phyloP scores from a whole-genome alignment of 2,797 vertebrate genomes.

The Borostomias antarcticus region DNA sequence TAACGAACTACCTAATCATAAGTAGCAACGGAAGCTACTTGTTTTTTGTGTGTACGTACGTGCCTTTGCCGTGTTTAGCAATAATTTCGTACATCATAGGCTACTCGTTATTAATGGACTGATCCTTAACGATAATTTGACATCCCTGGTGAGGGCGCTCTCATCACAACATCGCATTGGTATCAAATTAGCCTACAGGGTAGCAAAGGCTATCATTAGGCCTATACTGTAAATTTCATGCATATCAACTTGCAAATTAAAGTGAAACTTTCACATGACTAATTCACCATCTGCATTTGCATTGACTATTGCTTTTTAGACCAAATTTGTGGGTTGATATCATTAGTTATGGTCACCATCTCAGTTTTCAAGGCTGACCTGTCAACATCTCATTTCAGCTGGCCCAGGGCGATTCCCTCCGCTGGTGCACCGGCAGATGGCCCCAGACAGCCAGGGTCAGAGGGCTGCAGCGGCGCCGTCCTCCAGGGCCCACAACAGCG shows the following conservation, averaged over 20 bases:
- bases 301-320: too few relatives aligned
- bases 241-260: not conserved
- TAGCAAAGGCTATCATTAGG: not conserved
- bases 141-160: slow-evolving; percentile 56
- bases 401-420: slow-evolving; percentile 80
- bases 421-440: slow-evolving; percentile 74
- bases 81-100: not conserved
- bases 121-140: slow-evolving; percentile 28
- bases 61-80: not conserved
- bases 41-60: not conserved
- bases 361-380: slow-evolving; percentile 11
- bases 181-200: slow-evolving; percentile 4
- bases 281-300: too few relatives aligned
- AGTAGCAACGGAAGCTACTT: not conserved
- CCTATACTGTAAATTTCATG: not conserved
- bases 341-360: not conserved
- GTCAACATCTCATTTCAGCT: slow-evolving; percentile 61
- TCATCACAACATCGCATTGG: not conserved
- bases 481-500: slow-evolving; percentile 84
- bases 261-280: too few relatives aligned
- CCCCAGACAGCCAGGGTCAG: slow-evolving; percentile 61
- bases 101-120: not conserved
- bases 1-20: not conserved
- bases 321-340: slow-evolving; percentile 17
- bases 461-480: slow-evolving; percentile 58